Evolutionary conservation across 1,140 invertebrate genomes (phyloP), one percentile per base, ranked within the genome.

Genomic region (Zaprionus nigranus): DNA sequence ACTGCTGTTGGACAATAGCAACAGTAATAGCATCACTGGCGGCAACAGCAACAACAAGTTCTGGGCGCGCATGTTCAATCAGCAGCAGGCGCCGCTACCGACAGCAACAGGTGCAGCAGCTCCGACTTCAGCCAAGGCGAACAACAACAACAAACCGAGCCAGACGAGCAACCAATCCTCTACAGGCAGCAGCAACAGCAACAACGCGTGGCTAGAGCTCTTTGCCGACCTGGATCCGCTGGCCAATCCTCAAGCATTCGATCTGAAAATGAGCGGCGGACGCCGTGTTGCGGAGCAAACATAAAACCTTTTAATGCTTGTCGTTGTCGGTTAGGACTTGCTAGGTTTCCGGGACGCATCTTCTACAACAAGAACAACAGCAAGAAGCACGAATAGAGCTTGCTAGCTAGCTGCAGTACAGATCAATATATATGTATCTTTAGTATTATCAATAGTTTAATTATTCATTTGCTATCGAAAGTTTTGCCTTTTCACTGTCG

Each of bases 181-280:
- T 34, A 34, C 40, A 7, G 22, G 64, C 26, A 40, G 36, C 59
- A 22, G 30, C 56, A 34, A 12, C 38, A 28, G 28, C 64, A 81
- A 85, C 43, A 93, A 90, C 70, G 76, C 95, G 13, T 99, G 98
- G 98, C 95, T 98, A 79, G 97, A 97, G 92, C 93, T 99, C 28
- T 99, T 99, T 94, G 97, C 98, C 40, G 98, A 99, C 93, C 92
- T 99, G 38, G 98, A 99, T 94, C 98, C 98, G 7, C 93, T 99
- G 5, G 95, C 97, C 15, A 98, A 98, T 93, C 94, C 94, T 26
- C 94, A 95, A 68, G 91, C 90, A 26, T 92, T 92, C 22, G 91
- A 92, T 72, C 53, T 92, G 11, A 92, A 92, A 64, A n/a, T 92
- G n/a, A 92, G 82, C 51, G 90, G 86, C n/a, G 87, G 91, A 20